These are phyloP conservation scores for Lates japonicus DNA, from an alignment of 2,797 vertebrate species.

Conservation along the genomic window DNA sequence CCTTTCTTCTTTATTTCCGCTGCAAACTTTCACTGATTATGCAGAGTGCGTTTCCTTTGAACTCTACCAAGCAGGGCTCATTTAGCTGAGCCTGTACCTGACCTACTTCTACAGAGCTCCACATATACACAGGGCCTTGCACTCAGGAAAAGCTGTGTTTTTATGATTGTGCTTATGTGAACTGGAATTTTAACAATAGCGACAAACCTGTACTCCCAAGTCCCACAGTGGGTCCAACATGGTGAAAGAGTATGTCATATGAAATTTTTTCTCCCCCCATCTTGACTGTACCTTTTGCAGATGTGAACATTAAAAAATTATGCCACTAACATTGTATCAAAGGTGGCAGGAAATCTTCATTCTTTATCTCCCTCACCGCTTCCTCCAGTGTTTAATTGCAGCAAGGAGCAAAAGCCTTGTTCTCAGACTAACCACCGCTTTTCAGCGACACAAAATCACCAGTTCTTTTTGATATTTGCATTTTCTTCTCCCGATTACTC, in stretches of 20 bases:
- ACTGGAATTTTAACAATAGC: constrained; percentile 38
- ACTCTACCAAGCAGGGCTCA: constrained; percentile 51
- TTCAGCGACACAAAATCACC: constrained; percentile 34
- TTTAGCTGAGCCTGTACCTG: constrained; percentile 65
- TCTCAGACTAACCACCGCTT: constrained; percentile 7
- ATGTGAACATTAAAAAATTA: constrained; percentile 11
- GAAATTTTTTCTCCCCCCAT: constrained; percentile 23
- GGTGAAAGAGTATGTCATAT: not conserved
- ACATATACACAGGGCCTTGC: constrained; percentile 8
- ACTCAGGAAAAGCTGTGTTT: constrained; percentile 36
- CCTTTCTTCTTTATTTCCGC: constrained; percentile 37
- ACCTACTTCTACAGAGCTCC: constrained; percentile 69
- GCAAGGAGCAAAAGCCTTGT: constrained; percentile 10
- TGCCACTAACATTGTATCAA: constrained; percentile 15
- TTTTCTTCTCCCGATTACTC: constrained; percentile 47
- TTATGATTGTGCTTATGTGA: constrained; percentile 35
- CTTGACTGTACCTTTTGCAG: constrained; percentile 14
- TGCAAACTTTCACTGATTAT: constrained; percentile 58
- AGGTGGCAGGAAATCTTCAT: constrained; percentile 23
- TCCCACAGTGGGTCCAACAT: not conserved
- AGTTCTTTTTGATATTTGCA: constrained; percentile 26
- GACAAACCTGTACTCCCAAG: constrained; percentile 14
- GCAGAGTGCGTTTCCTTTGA: constrained; percentile 62
- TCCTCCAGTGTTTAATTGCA: constrained; percentile 9
- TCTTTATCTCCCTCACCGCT: constrained; percentile 20